Base-by-base conservation (phyloP, 1,140 invertebrate genomes). In the Drosophila albomicans region DNA sequence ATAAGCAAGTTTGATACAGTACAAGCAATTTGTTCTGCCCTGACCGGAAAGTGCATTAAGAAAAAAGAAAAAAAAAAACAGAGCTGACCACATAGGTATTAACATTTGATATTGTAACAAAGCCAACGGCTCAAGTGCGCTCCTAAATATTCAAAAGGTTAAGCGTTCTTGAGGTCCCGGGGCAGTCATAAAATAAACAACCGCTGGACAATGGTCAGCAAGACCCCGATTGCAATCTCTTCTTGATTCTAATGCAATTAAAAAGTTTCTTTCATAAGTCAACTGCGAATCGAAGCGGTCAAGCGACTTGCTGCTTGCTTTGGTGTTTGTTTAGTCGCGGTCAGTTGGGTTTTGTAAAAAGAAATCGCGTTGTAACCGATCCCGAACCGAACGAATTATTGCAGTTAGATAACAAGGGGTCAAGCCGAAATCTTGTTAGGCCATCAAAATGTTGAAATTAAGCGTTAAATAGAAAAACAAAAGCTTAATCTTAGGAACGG, bases 401-500 rank as follows among this genome's bases (percentile, higher is more conserved):
- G n/a, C 68, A 30, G 56, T 46, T 38, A 49, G 16, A 65, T 35
- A 20, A 48, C 16, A 8, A 81, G 79, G 85, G 84, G 85, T 88
- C 84, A 88, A 62, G 35, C 8, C 51, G 16, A 54, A 67, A 87
- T 87, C 84, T 70, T 70, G 80, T 89, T 70, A 84, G 84, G 85
- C 51, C 81, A 88, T 89, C 85, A 73, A 88, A 88, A 89, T 81
- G 81, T 61, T 75, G 85, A 88, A 88, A 88, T 88, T 88, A 88
- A 89, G 85, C 85, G 85, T 88, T 88, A 88, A 88, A 88, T 89
- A 62, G 81, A 89, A 89, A 89, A 88, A 88, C 85, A 88, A 88
- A 88, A 85, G 85, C 81, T 88, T 88, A 89, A 88, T 88, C 85
- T 85, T 62, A 81, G 70, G 80, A 59, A 84, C 84, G 75, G 68